phyloP scores from a whole-genome alignment of 2,113 vertebrate genomes.

The Dasyornis broadbenti region DNA sequence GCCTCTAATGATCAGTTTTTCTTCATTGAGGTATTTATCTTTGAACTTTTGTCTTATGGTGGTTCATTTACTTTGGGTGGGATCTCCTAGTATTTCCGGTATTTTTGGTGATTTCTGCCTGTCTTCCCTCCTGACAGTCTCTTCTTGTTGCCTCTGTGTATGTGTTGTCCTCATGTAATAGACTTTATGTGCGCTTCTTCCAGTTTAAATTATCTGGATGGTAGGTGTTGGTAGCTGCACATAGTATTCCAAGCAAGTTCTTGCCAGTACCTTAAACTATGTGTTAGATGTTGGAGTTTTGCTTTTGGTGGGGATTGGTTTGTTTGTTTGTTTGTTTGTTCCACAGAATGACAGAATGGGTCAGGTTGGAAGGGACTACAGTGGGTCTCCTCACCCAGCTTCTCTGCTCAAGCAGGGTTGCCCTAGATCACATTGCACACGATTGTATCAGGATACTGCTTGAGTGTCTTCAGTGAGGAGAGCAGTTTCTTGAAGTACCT shows the following conservation, averaged over 20 bases:
- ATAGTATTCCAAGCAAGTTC: background rate
- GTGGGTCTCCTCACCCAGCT: background rate
- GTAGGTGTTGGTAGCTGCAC: background rate
- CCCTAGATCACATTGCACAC: background rate
- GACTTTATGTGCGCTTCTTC: fast-evolving
- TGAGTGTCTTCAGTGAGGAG: background rate
- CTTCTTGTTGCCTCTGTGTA: background rate
- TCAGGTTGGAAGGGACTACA: background rate
- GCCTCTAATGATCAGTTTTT: background rate
- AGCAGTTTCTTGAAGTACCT: background rate
- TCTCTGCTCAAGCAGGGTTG: background rate
- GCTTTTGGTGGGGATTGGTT: background rate
- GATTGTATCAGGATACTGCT: background rate
- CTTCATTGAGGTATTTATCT: background rate
- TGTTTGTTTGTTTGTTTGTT: background rate
- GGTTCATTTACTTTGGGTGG: background rate
- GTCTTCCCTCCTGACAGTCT: background rate
- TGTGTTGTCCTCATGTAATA: background rate
- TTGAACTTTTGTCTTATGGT: background rate
- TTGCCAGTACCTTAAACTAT: background rate
- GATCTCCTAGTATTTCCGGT: background rate
- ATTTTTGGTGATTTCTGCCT: background rate
- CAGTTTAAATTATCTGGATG: fast-evolving
- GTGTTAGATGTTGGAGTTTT: background rate
- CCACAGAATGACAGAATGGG: background rate